These are phyloP conservation scores for Eciton burchellii DNA, from an alignment of 1,140 invertebrate genomes.

Conservation along the genomic window DNA sequence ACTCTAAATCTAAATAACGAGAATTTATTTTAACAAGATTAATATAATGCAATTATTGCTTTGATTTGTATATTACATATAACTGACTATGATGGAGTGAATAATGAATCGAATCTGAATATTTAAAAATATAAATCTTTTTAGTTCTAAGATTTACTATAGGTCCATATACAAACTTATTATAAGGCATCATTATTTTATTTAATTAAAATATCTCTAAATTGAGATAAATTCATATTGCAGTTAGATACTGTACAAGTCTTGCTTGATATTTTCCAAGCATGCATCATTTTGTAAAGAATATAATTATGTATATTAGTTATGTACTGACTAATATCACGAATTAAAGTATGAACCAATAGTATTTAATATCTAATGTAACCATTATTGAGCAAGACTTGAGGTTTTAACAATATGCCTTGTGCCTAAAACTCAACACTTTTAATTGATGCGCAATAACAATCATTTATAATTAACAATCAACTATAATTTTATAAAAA, in stretches of 20 bases:
- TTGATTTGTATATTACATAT: background rate
- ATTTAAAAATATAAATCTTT: background rate
- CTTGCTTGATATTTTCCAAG: too few relatives aligned
- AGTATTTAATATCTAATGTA: background rate
- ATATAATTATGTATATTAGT: background rate
- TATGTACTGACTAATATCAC: constrained; percentile 22
- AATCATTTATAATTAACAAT: background rate
- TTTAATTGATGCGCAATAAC: constrained; percentile 8
- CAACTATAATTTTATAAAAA: too few relatives aligned
- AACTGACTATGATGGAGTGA: background rate
- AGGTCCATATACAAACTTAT: background rate
- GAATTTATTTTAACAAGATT: background rate
- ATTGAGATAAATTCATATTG: background rate
- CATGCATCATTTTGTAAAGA: background rate
- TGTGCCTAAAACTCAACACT: constrained; percentile 4
- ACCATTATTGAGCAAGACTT: background rate
- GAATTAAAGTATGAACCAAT: constrained; percentile 1
- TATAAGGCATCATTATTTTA: background rate
- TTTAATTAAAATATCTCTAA: too few relatives aligned
- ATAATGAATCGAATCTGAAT: background rate
- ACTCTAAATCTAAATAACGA: background rate
- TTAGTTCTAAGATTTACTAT: background rate
- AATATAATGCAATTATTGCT: background rate
- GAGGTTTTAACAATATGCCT: background rate
- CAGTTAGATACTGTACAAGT: too few relatives aligned